Evolutionary conservation across 2,113 vertebrate species (phyloP), one percentile per base, ranked within the genome.

Genomic region (Falco punctatus): DNA sequence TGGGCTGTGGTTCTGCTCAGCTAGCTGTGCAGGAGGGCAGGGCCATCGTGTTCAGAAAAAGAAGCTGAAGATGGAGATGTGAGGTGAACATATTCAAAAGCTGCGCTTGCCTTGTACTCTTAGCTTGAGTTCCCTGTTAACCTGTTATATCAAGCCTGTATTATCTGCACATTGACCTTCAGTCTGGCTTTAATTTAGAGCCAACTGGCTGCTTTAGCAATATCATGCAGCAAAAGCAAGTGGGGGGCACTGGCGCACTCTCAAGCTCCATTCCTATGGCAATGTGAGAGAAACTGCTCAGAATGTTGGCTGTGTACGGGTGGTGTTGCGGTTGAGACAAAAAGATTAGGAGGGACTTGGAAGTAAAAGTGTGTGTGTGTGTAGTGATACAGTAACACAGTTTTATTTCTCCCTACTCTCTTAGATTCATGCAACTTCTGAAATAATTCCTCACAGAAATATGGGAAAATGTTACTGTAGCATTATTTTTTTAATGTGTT

Each of bases 91-190:
- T 23, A 44, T 65, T 52, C 6, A 78, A 57, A 40, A 4, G 9
- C 35, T 77, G 38, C 5, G 2, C 26, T 79, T 82, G 32, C 14
- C 15, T 61, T 73, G 11, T 19, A 20, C 22, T 61, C 15, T 48
- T 64, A 42, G 11, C 32, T 51, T 35, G 57, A 58, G 38, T 17
- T 92, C 13, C 5, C 12, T 19, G 15, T 12, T 54, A 49, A 40
- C 21, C 18, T 1, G 2, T 42, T 38, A 19, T 5, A 21, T 40
- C 5, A 6, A 1, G 2, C 24, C 71, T 48, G 42, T 54, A 5
- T 30, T 1, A 0, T 32, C 46, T 62, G 42, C 21, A 4, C 0
- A 0, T 21, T 52, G 33, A 27, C 32, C 24, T 66, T 70, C 2
- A 1, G 1, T 55, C 62, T 73, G 46, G n/a, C 12, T 93, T 72